A percentile compares a stretch with the other conserved stretches of the same genome.
phyloP scores from a whole-genome alignment of 2,113 vertebrate genomes.

The Fulmarus glacialis region DNA sequence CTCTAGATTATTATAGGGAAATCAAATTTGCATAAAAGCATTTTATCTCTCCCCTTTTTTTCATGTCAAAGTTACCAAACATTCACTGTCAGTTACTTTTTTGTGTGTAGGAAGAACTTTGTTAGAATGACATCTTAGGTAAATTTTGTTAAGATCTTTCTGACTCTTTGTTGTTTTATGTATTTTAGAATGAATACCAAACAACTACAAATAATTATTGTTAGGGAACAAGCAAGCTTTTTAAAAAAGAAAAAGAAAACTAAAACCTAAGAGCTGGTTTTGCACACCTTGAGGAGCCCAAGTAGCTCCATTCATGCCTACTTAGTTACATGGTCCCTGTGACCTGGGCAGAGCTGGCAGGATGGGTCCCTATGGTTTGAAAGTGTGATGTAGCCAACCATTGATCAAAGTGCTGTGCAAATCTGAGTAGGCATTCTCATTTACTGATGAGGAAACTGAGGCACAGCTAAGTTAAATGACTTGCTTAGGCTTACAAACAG shows the following conservation, averaged over 20 bases:
- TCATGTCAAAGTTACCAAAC: slow-evolving; percentile 75
- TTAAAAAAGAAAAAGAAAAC: not conserved
- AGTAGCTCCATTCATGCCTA: not conserved
- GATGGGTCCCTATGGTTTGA: not conserved
- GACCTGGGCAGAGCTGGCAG: not conserved
- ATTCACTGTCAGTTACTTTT: slow-evolving; percentile 71
- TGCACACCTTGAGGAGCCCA: not conserved
- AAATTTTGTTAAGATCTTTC: slow-evolving; percentile 16
- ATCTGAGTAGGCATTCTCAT: not conserved
- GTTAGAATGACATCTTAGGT: slow-evolving; percentile 1
- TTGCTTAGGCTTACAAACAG: not conserved
- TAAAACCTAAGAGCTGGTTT: not conserved
- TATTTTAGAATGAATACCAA: not conserved
- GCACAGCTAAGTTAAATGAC: not conserved
- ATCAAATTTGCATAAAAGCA: slow-evolving; percentile 85
- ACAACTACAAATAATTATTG: not conserved
- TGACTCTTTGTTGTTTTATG: not conserved
- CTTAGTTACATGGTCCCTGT: not conserved
- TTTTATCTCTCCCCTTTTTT: slow-evolving; percentile 68
- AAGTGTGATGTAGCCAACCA: not conserved
- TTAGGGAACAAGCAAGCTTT: not conserved
- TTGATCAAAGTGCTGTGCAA: not conserved
- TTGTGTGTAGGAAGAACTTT: slow-evolving; percentile 47
- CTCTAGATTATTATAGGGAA: slow-evolving; percentile 85
- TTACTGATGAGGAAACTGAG: not conserved